phyloP scores from a whole-genome alignment of 2,888 invertebrate genomes.

The Hypena proboscidalis region DNA sequence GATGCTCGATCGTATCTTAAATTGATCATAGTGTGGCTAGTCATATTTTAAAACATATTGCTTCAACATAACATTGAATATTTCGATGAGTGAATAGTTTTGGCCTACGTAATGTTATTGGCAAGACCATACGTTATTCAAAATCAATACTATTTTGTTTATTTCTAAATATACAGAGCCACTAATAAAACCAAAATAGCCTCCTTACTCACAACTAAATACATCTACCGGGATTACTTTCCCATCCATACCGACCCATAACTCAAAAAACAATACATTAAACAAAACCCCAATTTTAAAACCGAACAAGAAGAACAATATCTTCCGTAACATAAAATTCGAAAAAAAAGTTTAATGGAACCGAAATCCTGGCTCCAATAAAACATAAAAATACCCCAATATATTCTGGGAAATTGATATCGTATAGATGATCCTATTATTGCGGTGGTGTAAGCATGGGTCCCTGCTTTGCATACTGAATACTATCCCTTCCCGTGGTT shows the following conservation, averaged over 20 bases:
- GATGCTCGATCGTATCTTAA: no score
- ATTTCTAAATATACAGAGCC: neutral
- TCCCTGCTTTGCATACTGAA: conserved; percentile 71
- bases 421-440: conserved; percentile 76
- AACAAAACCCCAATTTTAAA: conserved; percentile 38
- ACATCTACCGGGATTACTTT: conserved; percentile 28
- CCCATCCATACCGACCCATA: conserved; percentile 27
- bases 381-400: conserved; percentile 77
- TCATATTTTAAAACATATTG: no score
- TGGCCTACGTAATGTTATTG: no score
- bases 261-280: conserved; percentile 47
- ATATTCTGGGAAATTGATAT: conserved; percentile 72
- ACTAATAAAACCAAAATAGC: neutral
- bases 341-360: conserved; percentile 77
- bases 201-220: neutral
- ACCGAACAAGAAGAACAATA: conserved; percentile 64
- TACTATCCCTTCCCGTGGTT: conserved; percentile 51
- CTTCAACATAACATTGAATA: no score
- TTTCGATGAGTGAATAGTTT: no score
- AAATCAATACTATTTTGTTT: conserved; percentile 14
- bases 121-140: conserved; percentile 15
- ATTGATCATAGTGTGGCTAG: no score
- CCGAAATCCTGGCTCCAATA: conserved; percentile 75
- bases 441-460: conserved; percentile 62
- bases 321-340: conserved; percentile 82